These are phyloP conservation scores for Dipodomys stephensi DNA, from an alignment of 2,113 vertebrate genomes.

Conservation along the genomic window DNA sequence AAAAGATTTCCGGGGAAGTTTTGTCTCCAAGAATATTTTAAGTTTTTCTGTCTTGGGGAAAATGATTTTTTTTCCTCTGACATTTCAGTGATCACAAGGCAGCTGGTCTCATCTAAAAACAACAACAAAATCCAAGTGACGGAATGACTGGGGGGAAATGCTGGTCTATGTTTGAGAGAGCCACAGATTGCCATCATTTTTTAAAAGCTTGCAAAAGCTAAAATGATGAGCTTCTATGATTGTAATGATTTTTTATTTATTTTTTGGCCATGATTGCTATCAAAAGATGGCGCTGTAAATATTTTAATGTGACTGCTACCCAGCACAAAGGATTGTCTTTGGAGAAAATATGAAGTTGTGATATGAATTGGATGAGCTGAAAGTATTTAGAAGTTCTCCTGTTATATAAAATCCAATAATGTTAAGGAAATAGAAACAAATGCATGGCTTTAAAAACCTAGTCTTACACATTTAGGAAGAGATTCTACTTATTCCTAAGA, in stretches of 20 bases:
- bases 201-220: conserved; percentile 73
- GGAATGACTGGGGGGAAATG: conserved; percentile 80
- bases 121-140: conserved; percentile 81
- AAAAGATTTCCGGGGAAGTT: conserved; percentile 83
- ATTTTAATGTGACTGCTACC: conserved; percentile 71
- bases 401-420: conserved; percentile 72
- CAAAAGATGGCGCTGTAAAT: conserved; percentile 69
- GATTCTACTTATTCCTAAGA: conserved; percentile 42
- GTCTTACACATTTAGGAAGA: conserved; percentile 73
- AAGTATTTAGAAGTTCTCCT: conserved; percentile 56
- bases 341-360: conserved; percentile 54
- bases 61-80: conserved; percentile 81
- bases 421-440: conserved; percentile 75
- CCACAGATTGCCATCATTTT: conserved; percentile 78
- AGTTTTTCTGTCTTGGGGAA: conserved; percentile 83
- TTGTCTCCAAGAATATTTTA: conserved; percentile 84
- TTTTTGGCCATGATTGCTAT: conserved; percentile 58
- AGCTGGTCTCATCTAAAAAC: conserved; percentile 84
- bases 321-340: conserved; percentile 23
- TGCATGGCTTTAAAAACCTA: conserved; percentile 65
- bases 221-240: conserved; percentile 57
- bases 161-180: conserved; percentile 76
- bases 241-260: neutral
- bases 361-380: conserved; percentile 67
- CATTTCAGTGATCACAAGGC: conserved; percentile 85